phyloP scores from a whole-genome alignment of 1,140 invertebrate species.

The Bacillus rossius region DNA sequence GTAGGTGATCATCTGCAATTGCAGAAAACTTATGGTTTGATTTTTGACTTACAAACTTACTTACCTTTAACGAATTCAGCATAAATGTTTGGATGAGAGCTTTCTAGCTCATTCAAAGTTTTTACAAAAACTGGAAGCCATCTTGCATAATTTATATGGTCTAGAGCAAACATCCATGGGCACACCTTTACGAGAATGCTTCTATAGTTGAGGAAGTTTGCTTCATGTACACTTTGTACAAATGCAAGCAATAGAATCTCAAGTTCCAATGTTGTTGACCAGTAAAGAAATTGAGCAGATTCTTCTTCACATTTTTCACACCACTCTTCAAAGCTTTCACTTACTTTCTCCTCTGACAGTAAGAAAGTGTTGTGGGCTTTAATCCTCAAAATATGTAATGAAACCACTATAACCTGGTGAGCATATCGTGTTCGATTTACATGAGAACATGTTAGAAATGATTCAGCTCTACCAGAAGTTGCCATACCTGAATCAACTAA shows the following conservation, averaged over 20 bases:
- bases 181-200: slow-evolving; percentile 17
- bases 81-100: slow-evolving; percentile 8
- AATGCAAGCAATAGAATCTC: slow-evolving; percentile 15
- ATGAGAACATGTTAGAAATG: slow-evolving; percentile 18
- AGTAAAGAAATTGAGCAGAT: slow-evolving; percentile 14
- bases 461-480: slow-evolving; percentile 14
- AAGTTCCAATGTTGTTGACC: slow-evolving; percentile 13
- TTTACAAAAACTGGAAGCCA: slow-evolving; percentile 26
- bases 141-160: slow-evolving; percentile 27
- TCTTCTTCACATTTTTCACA: background rate
- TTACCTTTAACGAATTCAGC: slow-evolving; percentile 5
- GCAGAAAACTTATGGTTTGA: slow-evolving; percentile 20
- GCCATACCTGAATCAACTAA: slow-evolving; percentile 18
- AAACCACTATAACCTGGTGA: slow-evolving; percentile 23
- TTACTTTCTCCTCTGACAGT: slow-evolving; percentile 7
- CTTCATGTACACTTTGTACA: slow-evolving; percentile 12
- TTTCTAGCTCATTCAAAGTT: slow-evolving; percentile 15
- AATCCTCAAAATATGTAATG: slow-evolving; percentile 2
- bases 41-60: slow-evolving; percentile 24
- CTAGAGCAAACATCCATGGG: slow-evolving; percentile 25
- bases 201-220: slow-evolving; percentile 24
- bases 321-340: slow-evolving; percentile 9
- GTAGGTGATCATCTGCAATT: slow-evolving; percentile 27
- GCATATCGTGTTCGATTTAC: slow-evolving; percentile 15
- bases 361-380: background rate